Evolutionary conservation across 2,113 vertebrate species (phyloP).

Genomic region (Indri indri): DNA sequence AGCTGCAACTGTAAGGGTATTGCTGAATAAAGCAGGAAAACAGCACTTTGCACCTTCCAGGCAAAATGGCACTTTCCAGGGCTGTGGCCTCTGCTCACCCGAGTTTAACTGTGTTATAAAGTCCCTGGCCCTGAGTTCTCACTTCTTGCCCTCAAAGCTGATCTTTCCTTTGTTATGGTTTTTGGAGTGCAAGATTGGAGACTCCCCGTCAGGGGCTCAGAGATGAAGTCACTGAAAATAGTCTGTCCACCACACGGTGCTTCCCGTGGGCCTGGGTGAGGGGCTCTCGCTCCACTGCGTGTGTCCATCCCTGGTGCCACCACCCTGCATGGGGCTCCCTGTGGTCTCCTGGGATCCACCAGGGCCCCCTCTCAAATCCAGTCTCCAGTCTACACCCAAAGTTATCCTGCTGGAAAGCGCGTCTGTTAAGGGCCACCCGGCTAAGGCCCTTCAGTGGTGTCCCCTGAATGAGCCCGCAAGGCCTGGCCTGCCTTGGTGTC

Average conservation of each 20-base stretch:
- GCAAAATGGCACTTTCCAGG: not conserved
- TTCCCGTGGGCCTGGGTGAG: not conserved
- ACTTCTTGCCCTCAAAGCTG: not conserved
- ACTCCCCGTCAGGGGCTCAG: not conserved
- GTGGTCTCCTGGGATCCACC: not conserved
- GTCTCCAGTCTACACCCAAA: not conserved
- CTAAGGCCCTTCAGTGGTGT: not conserved
- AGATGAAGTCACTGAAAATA: not conserved
- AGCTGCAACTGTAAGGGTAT: not conserved
- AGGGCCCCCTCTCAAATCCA: not conserved
- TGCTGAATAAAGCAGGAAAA: not conserved
- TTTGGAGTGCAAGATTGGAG: not conserved
- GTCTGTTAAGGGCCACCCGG: not conserved
- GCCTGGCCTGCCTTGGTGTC: too few relatives aligned
- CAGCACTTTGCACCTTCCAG: not conserved
- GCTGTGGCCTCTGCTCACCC: not conserved
- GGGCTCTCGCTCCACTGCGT: rapidly evolving
- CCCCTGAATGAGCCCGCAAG: not conserved
- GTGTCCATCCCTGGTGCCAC: rapidly evolving
- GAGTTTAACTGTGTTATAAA: constrained; percentile 8
- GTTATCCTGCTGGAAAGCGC: not conserved
- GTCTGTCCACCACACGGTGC: not conserved
- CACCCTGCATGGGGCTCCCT: too few relatives aligned
- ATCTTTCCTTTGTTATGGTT: not conserved
- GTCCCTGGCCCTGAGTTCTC: not conserved